Evolutionary conservation across 2,113 vertebrate species (phyloP).

Genomic region (Aphyosemion australe): DNA sequence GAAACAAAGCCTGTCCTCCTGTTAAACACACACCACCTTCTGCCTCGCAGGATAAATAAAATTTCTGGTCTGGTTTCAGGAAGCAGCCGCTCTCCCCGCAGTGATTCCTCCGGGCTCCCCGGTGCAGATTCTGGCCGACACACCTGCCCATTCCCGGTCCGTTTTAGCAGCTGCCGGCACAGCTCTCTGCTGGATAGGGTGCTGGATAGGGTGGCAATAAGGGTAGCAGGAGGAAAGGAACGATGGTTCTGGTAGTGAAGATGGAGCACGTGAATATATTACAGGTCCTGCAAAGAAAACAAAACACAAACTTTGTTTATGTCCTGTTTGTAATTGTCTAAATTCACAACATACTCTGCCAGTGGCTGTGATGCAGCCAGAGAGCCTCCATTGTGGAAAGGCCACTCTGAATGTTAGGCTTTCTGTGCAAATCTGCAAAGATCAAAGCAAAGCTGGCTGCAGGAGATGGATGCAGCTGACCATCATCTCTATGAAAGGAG

Average conservation of each 20-base stretch:
- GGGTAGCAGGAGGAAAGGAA: no score
- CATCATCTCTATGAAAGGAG: slow-evolving; percentile 65
- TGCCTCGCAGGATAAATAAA: slow-evolving; percentile 42
- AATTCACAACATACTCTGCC: not conserved
- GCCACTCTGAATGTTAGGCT: not conserved
- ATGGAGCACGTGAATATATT: slow-evolving; percentile 56
- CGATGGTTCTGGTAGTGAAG: slow-evolving; percentile 33
- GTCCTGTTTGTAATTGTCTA: not conserved
- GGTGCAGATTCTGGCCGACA: slow-evolving; percentile 18
- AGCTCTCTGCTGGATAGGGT: slow-evolving; percentile 34
- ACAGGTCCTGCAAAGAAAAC: slow-evolving; percentile 65
- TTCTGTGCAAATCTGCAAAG: slow-evolving; percentile 45
- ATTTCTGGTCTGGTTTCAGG: slow-evolving; percentile 38
- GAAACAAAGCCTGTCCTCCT: slow-evolving; percentile 43
- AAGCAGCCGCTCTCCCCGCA: slow-evolving; percentile 35
- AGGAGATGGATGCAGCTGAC: slow-evolving; percentile 63
- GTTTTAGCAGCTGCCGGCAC: slow-evolving; percentile 35
- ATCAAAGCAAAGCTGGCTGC: slow-evolving; percentile 54
- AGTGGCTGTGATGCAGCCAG: not conserved
- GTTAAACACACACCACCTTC: slow-evolving; percentile 40
- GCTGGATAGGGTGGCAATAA: slow-evolving; percentile 22
- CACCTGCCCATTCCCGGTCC: slow-evolving; percentile 38
- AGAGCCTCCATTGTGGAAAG: not conserved
- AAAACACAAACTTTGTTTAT: not conserved
- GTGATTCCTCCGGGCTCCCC: slow-evolving; percentile 33